Conservation (phyloP, 2,888 invertebrate species). For the Caenorhabditis becei region DNA sequence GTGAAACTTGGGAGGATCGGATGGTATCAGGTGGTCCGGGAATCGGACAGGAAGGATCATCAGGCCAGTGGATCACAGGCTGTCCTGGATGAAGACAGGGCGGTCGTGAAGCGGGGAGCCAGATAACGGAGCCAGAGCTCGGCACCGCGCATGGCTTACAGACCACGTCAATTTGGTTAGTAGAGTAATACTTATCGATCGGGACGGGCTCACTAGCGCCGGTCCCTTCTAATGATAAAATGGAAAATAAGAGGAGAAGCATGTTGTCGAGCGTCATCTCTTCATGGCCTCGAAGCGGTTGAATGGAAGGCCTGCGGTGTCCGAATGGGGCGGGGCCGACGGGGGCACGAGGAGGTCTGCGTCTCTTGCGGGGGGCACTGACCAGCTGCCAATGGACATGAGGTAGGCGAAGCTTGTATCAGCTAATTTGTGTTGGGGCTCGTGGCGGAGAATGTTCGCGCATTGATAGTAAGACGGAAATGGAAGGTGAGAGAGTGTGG, state of each 20-base stretch:
- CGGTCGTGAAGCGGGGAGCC: slow-evolving; percentile 67
- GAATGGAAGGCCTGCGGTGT: slow-evolving; percentile 37
- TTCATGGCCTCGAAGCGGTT: slow-evolving; percentile 49
- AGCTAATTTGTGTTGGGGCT: slow-evolving; percentile 44
- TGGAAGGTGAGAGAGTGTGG: not conserved
- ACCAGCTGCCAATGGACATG: slow-evolving; percentile 62
- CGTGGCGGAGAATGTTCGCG: slow-evolving; percentile 31
- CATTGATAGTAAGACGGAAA: slow-evolving; percentile 37
- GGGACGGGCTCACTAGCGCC: slow-evolving; percentile 5
- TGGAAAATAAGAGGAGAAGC: slow-evolving; percentile 19
- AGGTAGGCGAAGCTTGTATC: slow-evolving; percentile 48
- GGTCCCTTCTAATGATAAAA: slow-evolving; percentile 19
- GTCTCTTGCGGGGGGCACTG: slow-evolving; percentile 35
- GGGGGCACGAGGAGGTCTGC: slow-evolving; percentile 20
- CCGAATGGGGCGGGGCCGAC: slow-evolving; percentile 43
- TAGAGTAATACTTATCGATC: slow-evolving; percentile 39
- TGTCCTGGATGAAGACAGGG: slow-evolving; percentile 78
- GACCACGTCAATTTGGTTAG: slow-evolving; percentile 34
- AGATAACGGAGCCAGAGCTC: slow-evolving; percentile 51
- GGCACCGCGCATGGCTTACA: slow-evolving; percentile 63
- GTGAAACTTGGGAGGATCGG: slow-evolving; percentile 58
- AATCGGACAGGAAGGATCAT: slow-evolving; percentile 26
- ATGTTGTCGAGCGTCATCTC: slow-evolving; percentile 41
- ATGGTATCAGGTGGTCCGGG: slow-evolving; percentile 36
- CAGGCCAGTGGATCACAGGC: slow-evolving; percentile 72